A percentile compares a stretch with the other conserved stretches of the same genome.
phyloP scores from a whole-genome alignment of 2,797 vertebrate genomes.

The Anabacerthia variegaticeps region DNA sequence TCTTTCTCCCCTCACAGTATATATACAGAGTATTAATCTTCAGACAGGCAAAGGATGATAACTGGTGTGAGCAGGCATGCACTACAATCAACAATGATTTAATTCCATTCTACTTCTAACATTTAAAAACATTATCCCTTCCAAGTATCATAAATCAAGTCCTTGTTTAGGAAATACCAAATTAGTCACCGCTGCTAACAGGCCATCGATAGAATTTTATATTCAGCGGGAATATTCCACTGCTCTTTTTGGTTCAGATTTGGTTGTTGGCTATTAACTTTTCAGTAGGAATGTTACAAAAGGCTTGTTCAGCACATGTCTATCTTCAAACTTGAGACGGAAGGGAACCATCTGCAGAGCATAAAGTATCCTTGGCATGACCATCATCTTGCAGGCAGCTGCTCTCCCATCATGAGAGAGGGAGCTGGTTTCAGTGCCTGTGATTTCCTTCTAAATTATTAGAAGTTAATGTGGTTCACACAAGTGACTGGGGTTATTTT shows the following conservation, averaged over 20 bases:
- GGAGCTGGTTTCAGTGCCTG: conserved; percentile 9
- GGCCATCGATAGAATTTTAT: not conserved
- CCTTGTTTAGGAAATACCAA: conserved; percentile 57
- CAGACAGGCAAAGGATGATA: conserved; percentile 7
- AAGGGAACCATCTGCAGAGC: conserved; percentile 59
- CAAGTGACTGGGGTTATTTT: not conserved
- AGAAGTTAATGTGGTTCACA: conserved; percentile 2
- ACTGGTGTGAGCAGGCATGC: conserved; percentile 44
- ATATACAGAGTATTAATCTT: conserved; percentile 60
- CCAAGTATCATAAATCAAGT: conserved; percentile 56
- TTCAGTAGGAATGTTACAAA: conserved; percentile 36
- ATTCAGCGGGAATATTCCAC: not conserved
- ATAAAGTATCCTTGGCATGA: conserved; percentile 23
- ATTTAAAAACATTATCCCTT: conserved; percentile 48
- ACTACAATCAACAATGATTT: conserved; percentile 18
- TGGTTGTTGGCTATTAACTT: not conserved
- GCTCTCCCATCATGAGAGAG: not conserved
- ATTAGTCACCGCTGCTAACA: conserved; percentile 15
- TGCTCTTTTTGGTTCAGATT: not conserved
- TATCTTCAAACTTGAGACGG: conserved; percentile 16
- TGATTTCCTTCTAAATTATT: conserved; percentile 26
- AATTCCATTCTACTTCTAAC: conserved; percentile 29
- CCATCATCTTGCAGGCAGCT: not conserved
- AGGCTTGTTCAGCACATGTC: conserved; percentile 47
- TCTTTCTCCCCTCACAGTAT: not conserved